phyloP scores from a whole-genome alignment of 35 echinoderm and acorn worm species.

The Amphiura filiformis region DNA sequence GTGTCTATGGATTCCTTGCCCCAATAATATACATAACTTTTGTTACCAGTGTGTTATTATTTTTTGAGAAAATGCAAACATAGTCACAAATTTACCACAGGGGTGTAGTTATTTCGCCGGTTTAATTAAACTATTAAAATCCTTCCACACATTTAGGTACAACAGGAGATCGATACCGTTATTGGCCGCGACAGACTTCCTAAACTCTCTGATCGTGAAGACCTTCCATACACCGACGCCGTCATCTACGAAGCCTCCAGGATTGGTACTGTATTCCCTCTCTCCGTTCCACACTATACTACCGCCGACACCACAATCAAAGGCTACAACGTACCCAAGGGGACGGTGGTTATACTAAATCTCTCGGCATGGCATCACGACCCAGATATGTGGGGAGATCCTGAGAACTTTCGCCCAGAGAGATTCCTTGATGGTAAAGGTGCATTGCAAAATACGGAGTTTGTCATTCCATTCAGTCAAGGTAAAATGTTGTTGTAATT shows the following conservation, averaged over 20 bases:
- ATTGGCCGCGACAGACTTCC: conserved; percentile 42
- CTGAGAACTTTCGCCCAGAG: conserved; percentile 32
- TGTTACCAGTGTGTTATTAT: too few relatives aligned
- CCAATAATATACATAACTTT: too few relatives aligned
- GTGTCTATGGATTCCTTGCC: too few relatives aligned
- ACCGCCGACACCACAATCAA: too few relatives aligned
- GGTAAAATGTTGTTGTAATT: conserved; percentile 13
- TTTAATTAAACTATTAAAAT: too few relatives aligned
- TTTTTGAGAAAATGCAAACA: too few relatives aligned
- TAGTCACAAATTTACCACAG: too few relatives aligned
- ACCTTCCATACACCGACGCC: conserved; percentile 40
- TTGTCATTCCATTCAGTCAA: conserved; percentile 10
- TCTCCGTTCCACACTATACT: too few relatives aligned
- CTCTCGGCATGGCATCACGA: conserved; percentile 32
- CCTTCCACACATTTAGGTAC: too few relatives aligned
- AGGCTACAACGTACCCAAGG: conserved; percentile 60
- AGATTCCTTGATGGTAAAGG: conserved; percentile 35
- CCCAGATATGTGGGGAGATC: conserved; percentile 35
- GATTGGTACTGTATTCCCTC: background rate
- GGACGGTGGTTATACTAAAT: conserved; percentile 56
- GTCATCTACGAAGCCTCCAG: conserved; percentile 22
- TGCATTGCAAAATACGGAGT: background rate
- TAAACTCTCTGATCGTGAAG: background rate
- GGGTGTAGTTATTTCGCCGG: too few relatives aligned
- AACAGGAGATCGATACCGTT: conserved; percentile 34